Percentiles rank a stretch among this genome's conserved stretches.
These are phyloP conservation scores for Anhinga anhinga DNA, from an alignment of 2,113 vertebrate species.

Conservation along the genomic window DNA sequence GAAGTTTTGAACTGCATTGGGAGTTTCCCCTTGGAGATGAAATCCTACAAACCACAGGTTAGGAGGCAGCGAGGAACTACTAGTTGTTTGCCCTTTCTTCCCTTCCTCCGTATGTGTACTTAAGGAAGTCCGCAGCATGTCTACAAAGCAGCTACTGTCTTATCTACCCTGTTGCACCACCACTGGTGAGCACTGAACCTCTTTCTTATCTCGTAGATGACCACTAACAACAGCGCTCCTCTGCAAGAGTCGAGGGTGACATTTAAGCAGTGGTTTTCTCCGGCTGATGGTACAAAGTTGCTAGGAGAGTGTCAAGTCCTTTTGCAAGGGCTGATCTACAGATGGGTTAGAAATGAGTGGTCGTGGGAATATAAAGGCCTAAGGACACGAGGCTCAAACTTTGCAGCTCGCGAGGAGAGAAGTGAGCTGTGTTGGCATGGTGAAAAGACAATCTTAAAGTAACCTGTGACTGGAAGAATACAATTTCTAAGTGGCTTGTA, in stretches of 20 bases:
- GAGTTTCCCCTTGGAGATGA: neutral
- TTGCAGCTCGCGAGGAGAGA: neutral
- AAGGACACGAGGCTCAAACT: neutral
- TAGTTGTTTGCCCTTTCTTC: neutral
- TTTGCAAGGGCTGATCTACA: neutral
- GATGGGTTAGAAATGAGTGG: neutral
- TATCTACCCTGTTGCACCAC: neutral
- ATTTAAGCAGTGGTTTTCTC: neutral
- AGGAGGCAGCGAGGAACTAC: neutral
- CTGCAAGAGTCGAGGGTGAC: rapidly evolving
- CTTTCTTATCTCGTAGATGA: neutral
- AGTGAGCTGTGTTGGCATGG: neutral
- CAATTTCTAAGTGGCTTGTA: neutral
- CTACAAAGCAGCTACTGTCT: rapidly evolving
- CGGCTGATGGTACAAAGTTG: neutral
- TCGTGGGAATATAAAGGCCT: neutral
- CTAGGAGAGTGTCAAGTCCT: neutral
- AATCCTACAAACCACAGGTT: neutral
- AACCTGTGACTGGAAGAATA: neutral
- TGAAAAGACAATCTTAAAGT: neutral
- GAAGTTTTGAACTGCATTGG: neutral
- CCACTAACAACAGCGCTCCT: neutral
- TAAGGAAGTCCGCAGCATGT: neutral
- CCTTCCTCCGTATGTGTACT: neutral
- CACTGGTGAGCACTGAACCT: neutral